phyloP scores from a whole-genome alignment of 2,113 vertebrate genomes.

The Capreolus pygargus region DNA sequence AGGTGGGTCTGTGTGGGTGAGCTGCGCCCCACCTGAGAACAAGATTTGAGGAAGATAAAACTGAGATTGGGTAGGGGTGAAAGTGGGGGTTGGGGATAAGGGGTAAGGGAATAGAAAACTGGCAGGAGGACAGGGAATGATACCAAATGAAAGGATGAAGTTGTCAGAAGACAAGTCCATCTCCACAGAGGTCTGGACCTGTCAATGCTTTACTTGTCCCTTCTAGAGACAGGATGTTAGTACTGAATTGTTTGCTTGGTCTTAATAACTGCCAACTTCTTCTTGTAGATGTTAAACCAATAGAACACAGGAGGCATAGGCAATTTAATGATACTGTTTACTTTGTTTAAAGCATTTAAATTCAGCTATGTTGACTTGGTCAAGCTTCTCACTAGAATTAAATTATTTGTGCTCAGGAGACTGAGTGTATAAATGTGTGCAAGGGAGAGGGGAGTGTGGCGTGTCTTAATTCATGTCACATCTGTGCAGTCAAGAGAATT shows the following conservation, averaged over 20 bases:
- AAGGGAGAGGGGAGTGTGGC: not conserved
- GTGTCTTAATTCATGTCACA: not conserved
- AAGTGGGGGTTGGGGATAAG: not conserved
- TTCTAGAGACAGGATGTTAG: not conserved
- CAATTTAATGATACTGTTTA: not conserved
- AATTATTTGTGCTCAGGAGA: not conserved
- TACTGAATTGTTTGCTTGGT: not conserved
- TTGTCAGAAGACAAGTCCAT: not conserved
- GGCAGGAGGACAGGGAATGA: not conserved
- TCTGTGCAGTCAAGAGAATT: not conserved
- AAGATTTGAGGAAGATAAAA: not conserved
- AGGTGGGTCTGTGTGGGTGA: not conserved
- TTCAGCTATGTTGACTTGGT: not conserved
- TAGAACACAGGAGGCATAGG: not conserved
- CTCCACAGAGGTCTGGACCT: not conserved
- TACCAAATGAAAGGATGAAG: not conserved
- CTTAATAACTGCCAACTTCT: not conserved
- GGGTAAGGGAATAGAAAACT: not conserved
- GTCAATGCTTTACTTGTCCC: not conserved
- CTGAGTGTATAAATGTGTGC: not conserved
- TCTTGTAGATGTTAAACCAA: not conserved
- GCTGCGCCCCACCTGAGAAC: not conserved
- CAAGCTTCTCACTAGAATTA: not conserved
- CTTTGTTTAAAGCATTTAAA: not conserved
- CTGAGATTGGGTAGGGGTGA: too few relatives aligned